phyloP scores from a whole-genome alignment of 2,797 vertebrate species.

The Pachyuromys duprasi region DNA sequence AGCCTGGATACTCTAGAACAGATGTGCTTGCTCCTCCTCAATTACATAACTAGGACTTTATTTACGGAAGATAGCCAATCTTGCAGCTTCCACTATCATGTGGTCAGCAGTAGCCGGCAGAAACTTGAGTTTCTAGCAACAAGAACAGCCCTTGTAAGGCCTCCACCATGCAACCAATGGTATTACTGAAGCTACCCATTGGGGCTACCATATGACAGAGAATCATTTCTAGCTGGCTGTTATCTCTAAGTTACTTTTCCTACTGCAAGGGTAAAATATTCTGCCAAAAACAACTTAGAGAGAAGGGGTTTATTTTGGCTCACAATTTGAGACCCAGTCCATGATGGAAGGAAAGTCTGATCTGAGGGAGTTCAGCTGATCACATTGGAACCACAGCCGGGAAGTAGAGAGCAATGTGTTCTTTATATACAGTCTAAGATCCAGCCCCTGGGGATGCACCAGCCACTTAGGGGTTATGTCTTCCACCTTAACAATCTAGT shows the following conservation, averaged over 20 bases:
- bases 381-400: neutral
- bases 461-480: neutral
- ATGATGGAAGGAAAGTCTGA: neutral
- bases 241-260: neutral
- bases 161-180: neutral
- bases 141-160: neutral
- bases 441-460: neutral
- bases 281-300: neutral
- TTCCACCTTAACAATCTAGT: neutral
- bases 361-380: neutral
- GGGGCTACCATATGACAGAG: neutral
- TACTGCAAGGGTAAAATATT: neutral
- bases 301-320: neutral
- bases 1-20: neutral
- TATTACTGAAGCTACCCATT: neutral
- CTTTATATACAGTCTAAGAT: neutral
- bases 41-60: neutral
- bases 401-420: neutral
- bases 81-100: neutral
- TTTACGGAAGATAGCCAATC: neutral
- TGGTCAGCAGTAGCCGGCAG: neutral
- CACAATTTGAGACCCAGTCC: neutral
- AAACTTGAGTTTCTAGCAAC: conserved; percentile 16
- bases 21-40: neutral
- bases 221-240: neutral